phyloP scores from a whole-genome alignment of 2,113 vertebrate species.

The Callionymus lyra region DNA sequence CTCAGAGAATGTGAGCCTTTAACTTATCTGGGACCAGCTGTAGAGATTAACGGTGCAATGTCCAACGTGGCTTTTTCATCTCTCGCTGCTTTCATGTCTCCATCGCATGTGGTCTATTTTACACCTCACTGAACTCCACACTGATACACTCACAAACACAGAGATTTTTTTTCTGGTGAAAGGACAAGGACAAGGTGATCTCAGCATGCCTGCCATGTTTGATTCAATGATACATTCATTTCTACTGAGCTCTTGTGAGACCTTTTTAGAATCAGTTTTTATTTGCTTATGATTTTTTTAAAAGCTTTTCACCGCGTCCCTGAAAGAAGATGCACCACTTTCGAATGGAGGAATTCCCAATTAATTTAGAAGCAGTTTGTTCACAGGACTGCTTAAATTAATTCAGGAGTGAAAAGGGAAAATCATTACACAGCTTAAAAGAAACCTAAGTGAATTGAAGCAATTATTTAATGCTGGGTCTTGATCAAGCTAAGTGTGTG shows the following conservation, averaged over 20 bases:
- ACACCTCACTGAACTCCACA: slow-evolving; percentile 33
- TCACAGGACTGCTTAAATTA: slow-evolving; percentile 49
- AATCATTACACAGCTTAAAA: slow-evolving; percentile 58
- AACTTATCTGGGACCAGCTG: slow-evolving; percentile 17
- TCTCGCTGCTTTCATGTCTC: background rate
- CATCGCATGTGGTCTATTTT: slow-evolving; percentile 28
- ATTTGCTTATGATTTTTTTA: slow-evolving; percentile 23
- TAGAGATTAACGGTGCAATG: background rate
- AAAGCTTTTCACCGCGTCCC: slow-evolving; percentile 37
- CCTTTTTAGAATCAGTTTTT: slow-evolving; percentile 13
- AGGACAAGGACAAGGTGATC: slow-evolving; percentile 29
- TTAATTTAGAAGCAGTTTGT: slow-evolving; percentile 61
- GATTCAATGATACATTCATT: slow-evolving; percentile 14
- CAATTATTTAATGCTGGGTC: slow-evolving; percentile 66
- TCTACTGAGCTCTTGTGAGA: slow-evolving; percentile 6
- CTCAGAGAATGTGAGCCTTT: slow-evolving; percentile 36
- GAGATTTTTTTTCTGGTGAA: slow-evolving; percentile 18
- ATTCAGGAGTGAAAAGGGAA: slow-evolving; percentile 45
- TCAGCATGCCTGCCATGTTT: slow-evolving; percentile 30
- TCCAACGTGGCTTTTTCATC: background rate
- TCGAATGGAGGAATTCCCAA: slow-evolving; percentile 41
- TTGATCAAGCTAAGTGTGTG: slow-evolving; percentile 62
- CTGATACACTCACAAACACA: slow-evolving; percentile 12
- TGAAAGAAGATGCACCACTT: slow-evolving; percentile 34
- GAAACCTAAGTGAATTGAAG: slow-evolving; percentile 63